Evolutionary conservation across 23 tunicate genomes (phyloP).

Genomic region (Botrylloides violaceus): DNA sequence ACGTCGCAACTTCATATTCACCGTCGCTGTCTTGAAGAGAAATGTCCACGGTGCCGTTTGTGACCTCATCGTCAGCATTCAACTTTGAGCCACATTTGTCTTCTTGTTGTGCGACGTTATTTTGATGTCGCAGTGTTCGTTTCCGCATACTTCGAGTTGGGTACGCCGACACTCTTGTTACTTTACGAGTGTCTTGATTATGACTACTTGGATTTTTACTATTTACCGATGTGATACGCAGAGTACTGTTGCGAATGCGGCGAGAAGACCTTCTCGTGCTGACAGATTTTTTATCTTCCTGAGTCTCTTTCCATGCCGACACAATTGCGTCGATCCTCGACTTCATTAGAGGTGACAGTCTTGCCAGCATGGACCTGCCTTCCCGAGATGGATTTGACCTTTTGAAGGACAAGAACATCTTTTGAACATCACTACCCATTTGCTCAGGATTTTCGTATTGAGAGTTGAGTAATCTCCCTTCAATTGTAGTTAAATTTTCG

Average conservation of each 20-base stretch:
- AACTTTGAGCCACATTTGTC: background rate
- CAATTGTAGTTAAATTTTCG: slow-evolving; percentile 1
- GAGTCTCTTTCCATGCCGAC: slow-evolving; percentile 9
- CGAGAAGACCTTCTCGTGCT: slow-evolving; percentile 1
- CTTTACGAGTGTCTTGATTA: background rate
- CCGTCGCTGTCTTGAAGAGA: background rate
- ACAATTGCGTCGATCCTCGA: slow-evolving; percentile 1
- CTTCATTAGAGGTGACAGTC: slow-evolving; percentile 8
- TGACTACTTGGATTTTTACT: background rate
- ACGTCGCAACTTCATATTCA: background rate
- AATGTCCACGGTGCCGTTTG: no score
- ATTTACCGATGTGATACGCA: background rate
- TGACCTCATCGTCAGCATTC: background rate
- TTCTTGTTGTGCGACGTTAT: background rate
- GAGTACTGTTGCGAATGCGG: background rate
- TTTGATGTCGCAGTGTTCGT: background rate
- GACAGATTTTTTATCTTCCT: background rate
- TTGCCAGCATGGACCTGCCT: slow-evolving; percentile 15
- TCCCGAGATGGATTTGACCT: slow-evolving; percentile 5
- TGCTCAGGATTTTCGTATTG: background rate
- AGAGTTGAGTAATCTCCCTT: background rate
- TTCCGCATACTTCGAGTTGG: background rate
- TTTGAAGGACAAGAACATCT: slow-evolving; percentile 13
- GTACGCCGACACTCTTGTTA: background rate
- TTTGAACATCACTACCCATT: background rate